phyloP scores from a whole-genome alignment of 2,888 invertebrate species.

The Zonitis immaculata region DNA sequence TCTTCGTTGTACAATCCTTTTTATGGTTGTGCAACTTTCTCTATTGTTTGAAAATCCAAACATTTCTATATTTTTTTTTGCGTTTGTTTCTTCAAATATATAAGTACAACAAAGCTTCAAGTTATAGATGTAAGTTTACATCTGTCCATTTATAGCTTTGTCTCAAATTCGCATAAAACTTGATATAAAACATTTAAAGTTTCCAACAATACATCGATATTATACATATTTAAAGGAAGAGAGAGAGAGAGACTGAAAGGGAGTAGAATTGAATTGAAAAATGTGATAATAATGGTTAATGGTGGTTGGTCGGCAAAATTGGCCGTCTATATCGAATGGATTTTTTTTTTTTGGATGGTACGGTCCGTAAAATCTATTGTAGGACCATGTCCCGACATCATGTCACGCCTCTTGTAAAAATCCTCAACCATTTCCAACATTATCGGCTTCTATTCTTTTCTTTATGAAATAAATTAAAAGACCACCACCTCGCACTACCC shows the following conservation, averaged over 20 bases:
- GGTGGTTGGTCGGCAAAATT: slow-evolving; percentile 6
- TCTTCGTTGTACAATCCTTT: no score
- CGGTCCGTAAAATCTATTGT: slow-evolving; percentile 25
- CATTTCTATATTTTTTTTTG: no score
- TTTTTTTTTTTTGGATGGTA: slow-evolving; percentile 20
- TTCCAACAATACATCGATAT: neutral
- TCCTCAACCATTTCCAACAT: slow-evolving; percentile 21
- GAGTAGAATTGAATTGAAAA: neutral
- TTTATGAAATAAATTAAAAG: slow-evolving; percentile 18
- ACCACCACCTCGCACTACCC: no score
- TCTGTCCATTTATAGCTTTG: neutral
- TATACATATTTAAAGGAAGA: neutral
- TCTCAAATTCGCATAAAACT: neutral
- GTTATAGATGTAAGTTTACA: no score
- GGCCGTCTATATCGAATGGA: slow-evolving; percentile 22
- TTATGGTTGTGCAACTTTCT: no score
- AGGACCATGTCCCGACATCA: slow-evolving; percentile 14
- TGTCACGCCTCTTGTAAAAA: slow-evolving; percentile 26
- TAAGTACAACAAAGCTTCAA: no score
- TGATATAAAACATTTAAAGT: neutral
- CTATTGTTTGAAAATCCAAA: no score
- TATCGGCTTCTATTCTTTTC: slow-evolving; percentile 26
- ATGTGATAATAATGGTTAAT: neutral
- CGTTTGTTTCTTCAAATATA: no score
- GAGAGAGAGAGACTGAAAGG: no score